Evolutionary conservation across 2,113 vertebrate species (phyloP).

Genomic region (Menura novaehollandiae): DNA sequence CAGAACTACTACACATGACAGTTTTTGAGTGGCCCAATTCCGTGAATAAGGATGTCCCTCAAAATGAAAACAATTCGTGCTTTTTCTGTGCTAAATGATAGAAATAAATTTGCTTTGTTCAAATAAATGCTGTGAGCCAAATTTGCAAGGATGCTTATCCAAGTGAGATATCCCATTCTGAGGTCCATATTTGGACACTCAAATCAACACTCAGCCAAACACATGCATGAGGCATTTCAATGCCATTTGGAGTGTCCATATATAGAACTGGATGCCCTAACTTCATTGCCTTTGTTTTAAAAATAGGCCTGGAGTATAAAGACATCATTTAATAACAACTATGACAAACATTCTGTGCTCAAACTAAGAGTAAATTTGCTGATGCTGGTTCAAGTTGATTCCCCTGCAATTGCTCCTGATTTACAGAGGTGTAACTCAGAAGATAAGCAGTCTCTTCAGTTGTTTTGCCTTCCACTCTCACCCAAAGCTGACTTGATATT

Average conservation of each 20-base stretch:
- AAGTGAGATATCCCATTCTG: constrained; percentile 54
- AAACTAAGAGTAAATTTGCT: neutral
- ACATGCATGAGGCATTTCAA: constrained; percentile 58
- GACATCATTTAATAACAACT: constrained; percentile 45
- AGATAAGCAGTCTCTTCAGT: neutral
- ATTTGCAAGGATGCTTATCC: constrained; percentile 55
- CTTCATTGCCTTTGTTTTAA: constrained; percentile 66
- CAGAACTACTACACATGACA: neutral
- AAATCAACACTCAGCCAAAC: constrained; percentile 58
- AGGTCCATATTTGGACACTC: constrained; percentile 64
- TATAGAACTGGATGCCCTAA: constrained; percentile 63
- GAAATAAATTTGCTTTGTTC: constrained; percentile 59
- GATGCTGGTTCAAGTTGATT: neutral
- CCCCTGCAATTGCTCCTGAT: neutral
- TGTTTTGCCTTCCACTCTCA: neutral
- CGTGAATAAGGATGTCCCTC: neutral
- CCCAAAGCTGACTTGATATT: neutral
- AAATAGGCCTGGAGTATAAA: constrained; percentile 61
- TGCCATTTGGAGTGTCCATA: constrained; percentile 62
- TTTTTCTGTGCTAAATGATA: neutral
- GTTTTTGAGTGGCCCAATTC: neutral
- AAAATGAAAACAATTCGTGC: neutral
- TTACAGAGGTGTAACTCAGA: neutral
- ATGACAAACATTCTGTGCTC: neutral
- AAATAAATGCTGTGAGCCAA: constrained; percentile 13